Base-by-base conservation (phyloP, 2,888 invertebrate species). In the Tenodera sinensis region DNA sequence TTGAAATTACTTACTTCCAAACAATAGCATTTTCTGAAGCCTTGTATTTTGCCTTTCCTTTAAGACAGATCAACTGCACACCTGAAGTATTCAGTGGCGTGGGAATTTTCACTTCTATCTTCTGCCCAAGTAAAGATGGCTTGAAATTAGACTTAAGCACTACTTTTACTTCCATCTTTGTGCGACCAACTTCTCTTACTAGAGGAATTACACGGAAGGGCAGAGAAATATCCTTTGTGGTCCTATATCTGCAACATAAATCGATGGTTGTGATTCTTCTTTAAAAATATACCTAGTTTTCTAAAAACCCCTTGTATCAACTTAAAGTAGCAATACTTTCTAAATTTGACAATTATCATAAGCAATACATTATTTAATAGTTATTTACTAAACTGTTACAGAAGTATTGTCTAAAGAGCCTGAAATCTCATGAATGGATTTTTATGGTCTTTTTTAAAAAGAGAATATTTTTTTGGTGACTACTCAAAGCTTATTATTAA, bases 101-200 rank as follows among this genome's bases (percentile, higher is more conserved):
- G 3, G 99, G 99, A 91, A 99, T 99, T 93, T 99, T 98, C 71
- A 99, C 99, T 94, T 99, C 99, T 90, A 99, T 99, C 94, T 99
- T 99, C 94, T 99, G 99, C 0, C 99, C 99, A 28, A 99, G 95
- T 85, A 99, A 94, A 0, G 99, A 99, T 0, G 99, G 98, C 93
- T 99, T 99, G 94, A 99, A 99, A 94, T 99, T 99, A 90, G 99
- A 99, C 94, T 99, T 99, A 88, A 99, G 95, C 0, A 99, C 99
- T 25, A 99, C 99, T 93, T 99, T 99, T 0, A 99, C 99, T 93
- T 99, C 99, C 99, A 99, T 99, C 94, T 99, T 99, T 92, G 99
- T 99, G 91, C 99, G 97, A 0, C 99, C 99, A 14, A 99, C 99
- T 93, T 99, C 99, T 0, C 99, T 96, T 0, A 99, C 99, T 83